Conservation (phyloP, 1,140 invertebrate species). For the Acromyrmex echinatior region DNA sequence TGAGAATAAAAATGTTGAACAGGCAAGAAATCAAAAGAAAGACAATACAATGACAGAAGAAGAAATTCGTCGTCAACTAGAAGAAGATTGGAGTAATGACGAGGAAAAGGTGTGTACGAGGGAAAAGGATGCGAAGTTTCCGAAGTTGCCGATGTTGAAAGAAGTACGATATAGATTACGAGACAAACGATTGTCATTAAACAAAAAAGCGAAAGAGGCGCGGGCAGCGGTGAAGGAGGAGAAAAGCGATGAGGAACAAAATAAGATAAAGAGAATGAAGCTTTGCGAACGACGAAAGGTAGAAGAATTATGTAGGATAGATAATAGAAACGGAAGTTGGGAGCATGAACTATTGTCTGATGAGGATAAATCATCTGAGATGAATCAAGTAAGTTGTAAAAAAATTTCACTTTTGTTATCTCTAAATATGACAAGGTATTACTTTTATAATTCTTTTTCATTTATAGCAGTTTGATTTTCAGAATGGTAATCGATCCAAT, state of each 20-base stretch:
- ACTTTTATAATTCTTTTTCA: not conserved
- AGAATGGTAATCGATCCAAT: slow-evolving; percentile 9
- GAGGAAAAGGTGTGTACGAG: not conserved
- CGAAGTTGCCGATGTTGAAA: slow-evolving; percentile 1
- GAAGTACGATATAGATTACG: slow-evolving; percentile 35
- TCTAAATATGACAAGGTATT: not conserved
- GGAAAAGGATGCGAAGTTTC: slow-evolving; percentile 35
- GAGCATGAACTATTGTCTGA: slow-evolving; percentile 25
- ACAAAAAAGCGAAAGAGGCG: slow-evolving; percentile 28
- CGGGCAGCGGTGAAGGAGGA: slow-evolving; percentile 24
- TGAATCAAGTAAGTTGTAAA: slow-evolving; percentile 25
- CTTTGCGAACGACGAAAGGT: slow-evolving; percentile 28
- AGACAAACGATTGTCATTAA: slow-evolving; percentile 46
- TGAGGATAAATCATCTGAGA: not conserved
- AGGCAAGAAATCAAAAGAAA: slow-evolving; percentile 28
- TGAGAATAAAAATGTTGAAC: slow-evolving; percentile 12
- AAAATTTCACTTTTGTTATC: not conserved
- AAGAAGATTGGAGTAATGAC: slow-evolving; percentile 12
- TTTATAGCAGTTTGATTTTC: slow-evolving; percentile 37
- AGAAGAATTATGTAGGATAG: not conserved
- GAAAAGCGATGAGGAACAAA: slow-evolving; percentile 24
- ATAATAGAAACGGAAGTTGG: slow-evolving; percentile 47
- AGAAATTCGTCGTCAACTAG: slow-evolving; percentile 55
- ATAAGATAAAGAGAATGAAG: slow-evolving; percentile 31
- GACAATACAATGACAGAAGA: slow-evolving; percentile 46